Evolutionary conservation across 2,113 vertebrate species (phyloP).

Genomic region (Halichoeres trimaculatus): DNA sequence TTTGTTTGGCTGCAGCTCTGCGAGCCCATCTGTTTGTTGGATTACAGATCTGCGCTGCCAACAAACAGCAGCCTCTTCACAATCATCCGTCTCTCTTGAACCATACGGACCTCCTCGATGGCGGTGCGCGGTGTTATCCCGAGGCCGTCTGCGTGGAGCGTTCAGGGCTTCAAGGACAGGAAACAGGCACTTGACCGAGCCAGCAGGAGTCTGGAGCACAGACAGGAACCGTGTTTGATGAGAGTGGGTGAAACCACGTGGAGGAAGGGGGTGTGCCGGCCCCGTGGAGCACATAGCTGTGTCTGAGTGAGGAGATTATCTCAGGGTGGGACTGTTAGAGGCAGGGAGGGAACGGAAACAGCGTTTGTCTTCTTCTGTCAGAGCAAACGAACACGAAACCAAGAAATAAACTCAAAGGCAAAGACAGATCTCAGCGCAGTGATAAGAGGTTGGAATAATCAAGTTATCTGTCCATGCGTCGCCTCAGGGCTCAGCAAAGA

Average conservation of each 20-base stretch:
- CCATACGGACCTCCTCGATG: background rate
- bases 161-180: too few relatives aligned
- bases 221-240: background rate
- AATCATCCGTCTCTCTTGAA: slow-evolving; percentile 43
- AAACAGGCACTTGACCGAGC: too few relatives aligned
- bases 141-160: background rate
- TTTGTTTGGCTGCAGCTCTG: slow-evolving; percentile 37
- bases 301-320: background rate
- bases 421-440: too few relatives aligned
- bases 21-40: slow-evolving; percentile 54
- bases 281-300: background rate
- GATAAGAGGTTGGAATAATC: too few relatives aligned
- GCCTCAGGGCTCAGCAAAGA: too few relatives aligned
- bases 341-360: too few relatives aligned
- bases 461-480: too few relatives aligned
- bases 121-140: accelerated
- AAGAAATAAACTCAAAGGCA: too few relatives aligned
- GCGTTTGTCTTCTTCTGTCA: too few relatives aligned
- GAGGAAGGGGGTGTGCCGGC: background rate
- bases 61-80: slow-evolving; percentile 46
- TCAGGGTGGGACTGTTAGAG: too few relatives aligned
- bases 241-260: background rate
- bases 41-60: slow-evolving; percentile 38
- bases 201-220: background rate
- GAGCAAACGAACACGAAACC: too few relatives aligned